phyloP scores from a whole-genome alignment of 2,888 invertebrate species.

The Nomada ruficornis region DNA sequence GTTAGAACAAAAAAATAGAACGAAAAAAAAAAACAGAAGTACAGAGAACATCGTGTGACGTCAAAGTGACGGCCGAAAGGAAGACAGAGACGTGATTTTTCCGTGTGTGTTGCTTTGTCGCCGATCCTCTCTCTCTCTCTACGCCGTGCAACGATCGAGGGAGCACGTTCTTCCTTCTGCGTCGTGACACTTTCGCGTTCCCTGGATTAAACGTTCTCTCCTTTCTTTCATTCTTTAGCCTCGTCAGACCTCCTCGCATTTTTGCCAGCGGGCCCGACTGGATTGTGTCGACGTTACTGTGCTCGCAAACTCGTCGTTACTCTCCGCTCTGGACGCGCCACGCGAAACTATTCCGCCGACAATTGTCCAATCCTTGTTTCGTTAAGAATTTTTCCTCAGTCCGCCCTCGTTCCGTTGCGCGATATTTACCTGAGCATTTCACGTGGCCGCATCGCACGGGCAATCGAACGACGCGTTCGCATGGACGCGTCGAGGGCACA shows the following conservation, averaged over 20 bases:
- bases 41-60: constrained; percentile 40
- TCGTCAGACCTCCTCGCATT: background rate
- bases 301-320: constrained; percentile 2
- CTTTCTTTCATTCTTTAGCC: constrained; percentile 13
- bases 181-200: constrained; percentile 23
- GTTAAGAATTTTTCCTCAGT: background rate
- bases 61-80: constrained; percentile 54
- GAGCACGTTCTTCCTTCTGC: constrained; percentile 21
- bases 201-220: constrained; percentile 9
- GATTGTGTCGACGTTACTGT: background rate
- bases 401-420: background rate
- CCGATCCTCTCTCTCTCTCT: constrained; percentile 36
- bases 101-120: constrained; percentile 81
- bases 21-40: constrained; percentile 11
- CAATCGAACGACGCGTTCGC: constrained; percentile 5
- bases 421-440: constrained; percentile 25
- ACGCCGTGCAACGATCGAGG: constrained; percentile 39
- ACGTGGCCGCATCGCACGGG: constrained; percentile 10
- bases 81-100: constrained; percentile 56
- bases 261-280: background rate
- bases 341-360: background rate
- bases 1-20: background rate
- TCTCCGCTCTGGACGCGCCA: background rate
- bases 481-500: constrained; percentile 4
- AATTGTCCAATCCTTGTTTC: background rate